A percentile compares a stretch with the other conserved stretches of the same genome.
Conservation (phyloP, 2,113 vertebrate species). For the Candoia aspera region DNA sequence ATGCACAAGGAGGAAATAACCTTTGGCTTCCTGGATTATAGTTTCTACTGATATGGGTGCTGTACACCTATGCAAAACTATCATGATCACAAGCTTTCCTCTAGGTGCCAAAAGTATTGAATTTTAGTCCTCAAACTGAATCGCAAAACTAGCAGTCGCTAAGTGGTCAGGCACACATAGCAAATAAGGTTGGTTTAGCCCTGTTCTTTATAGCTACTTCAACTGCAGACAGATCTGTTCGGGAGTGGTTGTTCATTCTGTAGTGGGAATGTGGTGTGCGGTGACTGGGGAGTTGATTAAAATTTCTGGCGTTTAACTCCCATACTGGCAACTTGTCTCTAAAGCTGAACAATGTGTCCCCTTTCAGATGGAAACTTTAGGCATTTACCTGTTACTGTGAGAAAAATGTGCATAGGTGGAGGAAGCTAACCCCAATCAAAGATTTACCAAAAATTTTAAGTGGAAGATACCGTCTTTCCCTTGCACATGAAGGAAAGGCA, state of each 20-base stretch:
- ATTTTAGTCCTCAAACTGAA: not conserved
- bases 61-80: not conserved
- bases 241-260: not conserved
- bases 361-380: not conserved
- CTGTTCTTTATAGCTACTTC: not conserved
- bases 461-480: not conserved
- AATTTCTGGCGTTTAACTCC: not conserved
- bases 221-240: not conserved
- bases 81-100: not conserved
- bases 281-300: not conserved
- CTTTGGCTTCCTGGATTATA: no score
- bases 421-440: not conserved
- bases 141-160: not conserved
- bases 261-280: not conserved
- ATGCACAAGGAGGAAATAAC: not conserved
- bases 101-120: not conserved
- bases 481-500: not conserved
- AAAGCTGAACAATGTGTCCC: not conserved
- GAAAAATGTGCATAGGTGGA: not conserved
- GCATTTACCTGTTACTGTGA: not conserved
- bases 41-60: not conserved
- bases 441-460: no score
- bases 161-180: not conserved
- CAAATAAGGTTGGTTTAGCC: not conserved
- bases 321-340: no score